Conservation (phyloP, 2,113 vertebrate species). For the Dolichallabes microphthalmus region DNA sequence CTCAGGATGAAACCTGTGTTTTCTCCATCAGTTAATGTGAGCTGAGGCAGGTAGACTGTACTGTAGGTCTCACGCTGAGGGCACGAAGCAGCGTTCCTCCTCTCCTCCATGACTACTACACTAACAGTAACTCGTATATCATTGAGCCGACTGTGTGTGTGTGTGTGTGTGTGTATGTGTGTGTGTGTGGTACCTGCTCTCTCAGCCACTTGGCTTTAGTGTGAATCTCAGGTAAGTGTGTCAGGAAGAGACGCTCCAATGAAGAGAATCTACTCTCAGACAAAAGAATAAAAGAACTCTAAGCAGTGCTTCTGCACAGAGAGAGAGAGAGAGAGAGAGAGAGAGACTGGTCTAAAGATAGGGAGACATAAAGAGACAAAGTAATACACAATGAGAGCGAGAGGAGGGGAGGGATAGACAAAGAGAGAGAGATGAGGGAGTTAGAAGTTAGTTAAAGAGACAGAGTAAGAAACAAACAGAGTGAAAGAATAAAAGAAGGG, state of each 20-base stretch:
- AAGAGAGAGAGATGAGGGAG: neutral
- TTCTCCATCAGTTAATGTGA: neutral
- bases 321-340: neutral
- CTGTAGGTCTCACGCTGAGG: neutral
- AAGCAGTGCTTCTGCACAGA: conserved; percentile 30
- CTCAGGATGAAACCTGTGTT: neutral
- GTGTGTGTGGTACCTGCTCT: neutral
- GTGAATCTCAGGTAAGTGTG: conserved; percentile 38
- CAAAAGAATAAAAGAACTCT: conserved; percentile 32
- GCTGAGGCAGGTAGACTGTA: neutral
- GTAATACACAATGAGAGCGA: neutral
- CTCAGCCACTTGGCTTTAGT: neutral
- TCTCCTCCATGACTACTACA: neutral
- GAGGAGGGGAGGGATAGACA: neutral
- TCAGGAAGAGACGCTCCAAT: conserved; percentile 28
- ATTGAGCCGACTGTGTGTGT: neutral
- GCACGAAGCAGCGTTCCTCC: neutral
- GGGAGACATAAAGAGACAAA: neutral
- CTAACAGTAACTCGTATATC: neutral
- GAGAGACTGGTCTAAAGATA: neutral
- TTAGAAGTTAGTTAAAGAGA: neutral
- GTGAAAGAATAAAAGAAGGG: neutral
- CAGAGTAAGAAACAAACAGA: neutral
- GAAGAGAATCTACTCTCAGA: conserved; percentile 32
- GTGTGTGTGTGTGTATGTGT: neutral